Evolutionary conservation across 2,888 invertebrate species (phyloP).

Genomic region (Carterocephalus palaemon): DNA sequence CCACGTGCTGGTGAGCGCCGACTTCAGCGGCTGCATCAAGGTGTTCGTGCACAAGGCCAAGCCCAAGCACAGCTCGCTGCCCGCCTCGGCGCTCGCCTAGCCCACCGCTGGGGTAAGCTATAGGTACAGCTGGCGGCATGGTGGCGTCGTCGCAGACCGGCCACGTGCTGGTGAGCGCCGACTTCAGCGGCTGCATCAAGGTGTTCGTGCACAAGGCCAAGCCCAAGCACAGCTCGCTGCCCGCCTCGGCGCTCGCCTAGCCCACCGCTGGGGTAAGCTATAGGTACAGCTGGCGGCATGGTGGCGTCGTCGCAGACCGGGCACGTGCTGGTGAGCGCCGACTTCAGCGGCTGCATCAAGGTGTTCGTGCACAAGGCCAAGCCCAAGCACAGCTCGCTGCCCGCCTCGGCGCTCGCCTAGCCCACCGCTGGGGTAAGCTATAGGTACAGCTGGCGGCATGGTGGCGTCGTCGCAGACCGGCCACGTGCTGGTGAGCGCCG

Average conservation of each 20-base stretch:
- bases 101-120: neutral
- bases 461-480: slow-evolving; percentile 90
- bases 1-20: slow-evolving; percentile 97
- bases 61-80: slow-evolving; percentile 94
- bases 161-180: slow-evolving; percentile 97
- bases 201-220: slow-evolving; percentile 96
- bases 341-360: slow-evolving; percentile 97
- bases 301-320: slow-evolving; percentile 90
- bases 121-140: too few relatives aligned
- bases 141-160: slow-evolving; percentile 90
- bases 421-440: neutral
- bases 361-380: slow-evolving; percentile 96
- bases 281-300: too few relatives aligned
- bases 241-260: slow-evolving; percentile 89
- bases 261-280: neutral
- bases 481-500: slow-evolving; percentile 97
- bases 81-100: slow-evolving; percentile 89
- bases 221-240: slow-evolving; percentile 94
- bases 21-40: slow-evolving; percentile 97
- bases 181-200: slow-evolving; percentile 97
- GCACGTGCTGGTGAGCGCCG: slow-evolving; percentile 97
- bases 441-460: too few relatives aligned
- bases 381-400: slow-evolving; percentile 94
- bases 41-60: slow-evolving; percentile 96
- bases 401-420: slow-evolving; percentile 89